A percentile compares a stretch with the other conserved stretches of the same genome.
Evolutionary conservation across 2,888 invertebrate species (phyloP).

Genomic region (Oegoconia quadripuncta): DNA sequence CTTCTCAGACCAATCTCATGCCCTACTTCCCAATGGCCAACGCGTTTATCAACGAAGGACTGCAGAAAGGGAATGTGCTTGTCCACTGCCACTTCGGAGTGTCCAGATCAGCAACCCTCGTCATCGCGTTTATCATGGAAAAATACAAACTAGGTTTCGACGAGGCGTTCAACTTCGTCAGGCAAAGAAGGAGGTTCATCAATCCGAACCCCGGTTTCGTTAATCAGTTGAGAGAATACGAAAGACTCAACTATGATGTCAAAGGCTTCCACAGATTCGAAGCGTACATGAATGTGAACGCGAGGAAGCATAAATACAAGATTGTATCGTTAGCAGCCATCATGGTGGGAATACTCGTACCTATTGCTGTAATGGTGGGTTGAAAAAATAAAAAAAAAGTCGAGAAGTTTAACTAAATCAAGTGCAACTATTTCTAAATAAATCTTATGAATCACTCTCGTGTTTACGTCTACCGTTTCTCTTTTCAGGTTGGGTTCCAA

Average conservation of each 20-base stretch:
- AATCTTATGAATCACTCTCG: constrained; percentile 7
- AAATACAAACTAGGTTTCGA: constrained; percentile 89
- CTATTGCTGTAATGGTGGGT: constrained; percentile 49
- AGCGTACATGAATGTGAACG: constrained; percentile 60
- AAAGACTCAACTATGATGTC: constrained; percentile 55
- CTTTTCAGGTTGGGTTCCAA: constrained; percentile 16
- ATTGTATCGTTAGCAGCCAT: constrained; percentile 60
- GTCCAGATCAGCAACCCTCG: constrained; percentile 95
- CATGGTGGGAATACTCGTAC: constrained; percentile 53
- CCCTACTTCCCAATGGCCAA: constrained; percentile 73
- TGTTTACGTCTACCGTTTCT: constrained; percentile 13
- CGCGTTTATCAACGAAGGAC: constrained; percentile 74
- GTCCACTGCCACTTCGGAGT: constrained; percentile 98
- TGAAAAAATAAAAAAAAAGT: neutral
- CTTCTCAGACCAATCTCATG: constrained; percentile 62
- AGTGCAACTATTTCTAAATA: constrained; percentile 4
- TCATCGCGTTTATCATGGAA: constrained; percentile 96
- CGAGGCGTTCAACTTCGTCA: constrained; percentile 93
- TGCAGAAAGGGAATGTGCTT: constrained; percentile 84
- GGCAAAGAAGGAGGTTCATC: constrained; percentile 91
- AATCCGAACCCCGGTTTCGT: constrained; percentile 97
- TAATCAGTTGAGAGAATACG: constrained; percentile 89
- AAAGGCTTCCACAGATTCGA: constrained; percentile 53
- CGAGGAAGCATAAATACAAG: constrained; percentile 60
- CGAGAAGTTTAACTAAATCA: neutral